Base-by-base conservation (phyloP, 2,113 vertebrate species). In the Thomomys bottae region DNA sequence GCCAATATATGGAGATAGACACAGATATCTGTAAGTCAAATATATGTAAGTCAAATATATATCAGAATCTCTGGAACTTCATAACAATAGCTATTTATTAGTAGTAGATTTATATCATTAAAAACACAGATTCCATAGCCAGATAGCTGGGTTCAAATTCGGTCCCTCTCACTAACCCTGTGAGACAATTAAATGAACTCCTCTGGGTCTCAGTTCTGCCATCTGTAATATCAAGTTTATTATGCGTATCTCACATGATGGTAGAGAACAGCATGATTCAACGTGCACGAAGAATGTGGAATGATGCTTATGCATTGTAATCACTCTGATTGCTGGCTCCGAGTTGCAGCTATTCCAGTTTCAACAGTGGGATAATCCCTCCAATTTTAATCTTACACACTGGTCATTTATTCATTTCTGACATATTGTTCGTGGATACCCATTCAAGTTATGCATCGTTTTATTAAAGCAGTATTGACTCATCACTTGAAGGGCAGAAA, bases 391-490 rank as follows among this genome's bases (percentile, higher is more conserved):
- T 72, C 38, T 73, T 63, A 67, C 18, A 67, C n/a, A n/a, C n/a
- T n/a, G 21, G 34, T 38, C 66, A 12, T 49, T 49, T 49, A 49
- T 49, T 49, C 9, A 49, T 85, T 81, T 59, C 68, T 87, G 59
- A 64, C 18, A 32, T 71, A 28, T 34, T 80, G 42, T 36, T 61
- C 61, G 3, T 12, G 15, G 49, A 30, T 59, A 81, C 64, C 26
- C 70, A 82, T 23, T 89, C 38, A 73, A 86, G 57, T 86, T 59
- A 92, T 70, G 57, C 67, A 91, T 1, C 86, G 28, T 23, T 75
- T 81, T 66, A 78, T 28, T 40, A 91, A 86, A 95, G 59, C 83
- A 88, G 78, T 2, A 73, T 23, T 81, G 68, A 89, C 57, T 17
- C 21, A 59, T 18, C 57, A 59, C 21, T 59, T 59, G 6, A 15